Conservation (phyloP, 2,113 vertebrate genomes). For the Eira barbara region DNA sequence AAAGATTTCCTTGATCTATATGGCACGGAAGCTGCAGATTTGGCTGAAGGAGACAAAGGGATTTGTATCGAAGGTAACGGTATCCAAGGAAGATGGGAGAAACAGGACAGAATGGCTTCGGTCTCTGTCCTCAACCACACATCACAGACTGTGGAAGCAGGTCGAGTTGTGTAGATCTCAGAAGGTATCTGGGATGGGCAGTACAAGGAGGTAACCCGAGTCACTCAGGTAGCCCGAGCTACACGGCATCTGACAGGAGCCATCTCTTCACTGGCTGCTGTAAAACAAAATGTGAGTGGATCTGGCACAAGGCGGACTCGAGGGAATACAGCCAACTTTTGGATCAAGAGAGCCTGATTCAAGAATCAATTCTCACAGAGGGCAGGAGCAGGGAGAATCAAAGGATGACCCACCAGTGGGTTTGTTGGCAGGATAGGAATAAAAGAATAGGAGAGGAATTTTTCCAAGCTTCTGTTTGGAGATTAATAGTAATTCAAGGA, state of each 20-base stretch:
- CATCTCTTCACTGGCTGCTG: not conserved
- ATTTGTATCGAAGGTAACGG: not conserved
- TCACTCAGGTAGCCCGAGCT: not conserved
- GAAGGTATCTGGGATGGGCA: not conserved
- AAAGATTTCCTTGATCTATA: not conserved
- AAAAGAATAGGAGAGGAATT: not conserved
- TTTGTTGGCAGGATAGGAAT: not conserved
- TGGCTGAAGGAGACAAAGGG: not conserved
- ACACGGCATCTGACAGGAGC: not conserved
- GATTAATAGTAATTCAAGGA: not conserved
- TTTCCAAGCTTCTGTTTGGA: not conserved
- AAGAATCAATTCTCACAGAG: not conserved
- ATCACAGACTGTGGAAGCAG: not conserved
- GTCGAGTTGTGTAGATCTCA: not conserved
- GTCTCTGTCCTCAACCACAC: not conserved
- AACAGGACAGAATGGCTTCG: not conserved
- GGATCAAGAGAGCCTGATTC: not conserved
- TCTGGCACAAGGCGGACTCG: not conserved
- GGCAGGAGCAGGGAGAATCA: not conserved
- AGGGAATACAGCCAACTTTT: not conserved
- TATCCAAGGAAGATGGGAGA: not conserved
- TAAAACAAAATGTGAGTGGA: not conserved
- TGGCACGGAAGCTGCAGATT: not conserved
- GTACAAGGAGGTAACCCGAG: not conserved
- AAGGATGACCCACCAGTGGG: rapidly evolving